Evolutionary conservation across 2,888 invertebrate species (phyloP).

Genomic region (Apamea monoglypha): DNA sequence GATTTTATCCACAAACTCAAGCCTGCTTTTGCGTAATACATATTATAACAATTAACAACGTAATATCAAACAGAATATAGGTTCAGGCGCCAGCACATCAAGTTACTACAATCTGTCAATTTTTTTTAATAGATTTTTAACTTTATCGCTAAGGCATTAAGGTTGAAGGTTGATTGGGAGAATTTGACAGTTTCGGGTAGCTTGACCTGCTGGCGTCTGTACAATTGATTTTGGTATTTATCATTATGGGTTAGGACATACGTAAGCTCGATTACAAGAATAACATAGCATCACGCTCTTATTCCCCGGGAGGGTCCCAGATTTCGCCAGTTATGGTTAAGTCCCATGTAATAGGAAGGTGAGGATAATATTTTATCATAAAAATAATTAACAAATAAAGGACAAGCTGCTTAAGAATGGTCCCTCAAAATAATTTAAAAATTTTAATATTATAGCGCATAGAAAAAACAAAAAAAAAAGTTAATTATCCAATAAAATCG

Average conservation of each 20-base stretch:
- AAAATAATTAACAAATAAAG: conserved; percentile 1
- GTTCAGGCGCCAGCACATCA: not conserved
- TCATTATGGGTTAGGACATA: not conserved
- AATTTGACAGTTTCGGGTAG: no score
- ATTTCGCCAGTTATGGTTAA: not conserved
- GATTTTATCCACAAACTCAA: not conserved
- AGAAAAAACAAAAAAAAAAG: not conserved
- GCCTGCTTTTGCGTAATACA: not conserved
- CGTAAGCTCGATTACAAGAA: conserved; percentile 26
- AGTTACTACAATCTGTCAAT: no score
- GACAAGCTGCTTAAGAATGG: not conserved
- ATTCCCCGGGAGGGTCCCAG: not conserved
- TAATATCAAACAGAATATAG: conserved; percentile 12
- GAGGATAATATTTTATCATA: not conserved
- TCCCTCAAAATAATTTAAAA: not conserved
- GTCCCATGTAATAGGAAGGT: not conserved
- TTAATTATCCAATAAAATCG: not conserved
- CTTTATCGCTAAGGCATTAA: no score
- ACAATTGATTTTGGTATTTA: conserved; percentile 1
- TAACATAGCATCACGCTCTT: no score
- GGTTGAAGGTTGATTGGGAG: no score
- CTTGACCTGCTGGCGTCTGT: no score
- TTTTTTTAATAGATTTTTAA: no score
- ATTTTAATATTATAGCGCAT: no score
- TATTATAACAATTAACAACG: conserved; percentile 2